A percentile compares a stretch with the other conserved stretches of the same genome.
Conservation (phyloP, 2,113 vertebrate species). For the Nansenia antarctica region DNA sequence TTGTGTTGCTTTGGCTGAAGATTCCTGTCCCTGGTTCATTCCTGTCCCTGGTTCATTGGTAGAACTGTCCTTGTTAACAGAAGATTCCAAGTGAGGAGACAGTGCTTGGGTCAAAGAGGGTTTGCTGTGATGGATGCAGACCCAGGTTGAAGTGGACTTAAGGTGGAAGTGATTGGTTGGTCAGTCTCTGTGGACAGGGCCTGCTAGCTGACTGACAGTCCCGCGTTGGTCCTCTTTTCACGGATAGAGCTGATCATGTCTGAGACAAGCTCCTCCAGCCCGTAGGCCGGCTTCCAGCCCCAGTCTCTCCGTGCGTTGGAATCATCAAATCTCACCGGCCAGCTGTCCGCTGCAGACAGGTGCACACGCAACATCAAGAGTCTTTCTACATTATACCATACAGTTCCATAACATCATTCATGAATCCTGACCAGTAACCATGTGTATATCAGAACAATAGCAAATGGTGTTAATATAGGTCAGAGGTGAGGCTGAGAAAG, state of each 20-base stretch:
- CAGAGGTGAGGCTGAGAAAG: not conserved
- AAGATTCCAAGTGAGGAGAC: constrained; percentile 24
- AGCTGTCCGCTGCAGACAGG: constrained; percentile 73
- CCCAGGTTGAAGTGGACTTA: constrained; percentile 32
- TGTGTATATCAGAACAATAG: not conserved
- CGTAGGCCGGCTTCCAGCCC: constrained; percentile 69
- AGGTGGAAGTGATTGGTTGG: constrained; percentile 28
- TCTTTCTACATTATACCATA: not conserved
- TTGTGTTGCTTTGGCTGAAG: constrained; percentile 34
- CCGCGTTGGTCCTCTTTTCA: constrained; percentile 58
- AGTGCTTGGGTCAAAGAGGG: constrained; percentile 18
- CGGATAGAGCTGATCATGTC: constrained; percentile 70
- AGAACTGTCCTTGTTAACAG: constrained; percentile 23
- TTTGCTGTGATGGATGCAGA: constrained; percentile 25
- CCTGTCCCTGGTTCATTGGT: constrained; percentile 12
- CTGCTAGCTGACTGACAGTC: constrained; percentile 59
- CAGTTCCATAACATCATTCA: not conserved
- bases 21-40: constrained; percentile 27
- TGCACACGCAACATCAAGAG: constrained; percentile 3
- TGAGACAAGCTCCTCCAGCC: constrained; percentile 68
- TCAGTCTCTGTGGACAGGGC: constrained; percentile 37
- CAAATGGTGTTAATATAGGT: not conserved
- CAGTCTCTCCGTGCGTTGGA: constrained; percentile 75
- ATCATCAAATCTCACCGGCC: constrained; percentile 78
- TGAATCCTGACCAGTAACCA: not conserved